A percentile compares a stretch with the other conserved stretches of the same genome.
These are phyloP conservation scores for Oopsacas minuta DNA, from an alignment of 37 sponge, comb jelly and placozoan species.

Conservation along the genomic window DNA sequence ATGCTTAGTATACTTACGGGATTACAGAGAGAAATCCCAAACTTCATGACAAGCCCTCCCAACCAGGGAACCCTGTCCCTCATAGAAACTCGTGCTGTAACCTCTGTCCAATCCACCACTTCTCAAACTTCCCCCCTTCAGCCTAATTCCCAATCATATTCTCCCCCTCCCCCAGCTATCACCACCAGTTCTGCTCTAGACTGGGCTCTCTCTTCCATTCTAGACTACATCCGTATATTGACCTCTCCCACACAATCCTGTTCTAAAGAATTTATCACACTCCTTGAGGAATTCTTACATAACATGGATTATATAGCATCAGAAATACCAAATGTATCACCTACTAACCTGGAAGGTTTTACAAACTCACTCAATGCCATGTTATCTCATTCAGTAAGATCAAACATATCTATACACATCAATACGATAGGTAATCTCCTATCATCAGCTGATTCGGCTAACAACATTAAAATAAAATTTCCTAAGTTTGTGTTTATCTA, in stretches of 20 bases:
- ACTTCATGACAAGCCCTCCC: background rate
- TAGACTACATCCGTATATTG: background rate
- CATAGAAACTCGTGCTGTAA: background rate
- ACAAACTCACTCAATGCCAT: background rate
- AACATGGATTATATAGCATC: conserved; percentile 3
- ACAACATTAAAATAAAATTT: background rate
- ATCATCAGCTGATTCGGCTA: background rate
- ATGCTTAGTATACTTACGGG: background rate
- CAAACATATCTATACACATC: background rate
- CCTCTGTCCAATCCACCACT: background rate
- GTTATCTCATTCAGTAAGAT: background rate
- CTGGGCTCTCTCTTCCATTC: background rate
- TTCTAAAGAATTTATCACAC: background rate
- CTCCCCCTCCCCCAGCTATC: background rate
- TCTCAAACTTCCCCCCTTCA: background rate
- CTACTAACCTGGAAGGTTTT: background rate
- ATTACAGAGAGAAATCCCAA: background rate
- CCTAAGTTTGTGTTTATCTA: background rate
- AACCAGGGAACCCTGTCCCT: background rate
- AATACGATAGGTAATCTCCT: conserved; percentile 11
- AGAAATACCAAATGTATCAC: background rate
- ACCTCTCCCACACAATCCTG: background rate
- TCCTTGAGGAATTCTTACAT: background rate
- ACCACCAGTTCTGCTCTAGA: background rate
- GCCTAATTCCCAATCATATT: background rate